phyloP scores from a whole-genome alignment of 2,113 vertebrate species.

The Peromyscus californicus region DNA sequence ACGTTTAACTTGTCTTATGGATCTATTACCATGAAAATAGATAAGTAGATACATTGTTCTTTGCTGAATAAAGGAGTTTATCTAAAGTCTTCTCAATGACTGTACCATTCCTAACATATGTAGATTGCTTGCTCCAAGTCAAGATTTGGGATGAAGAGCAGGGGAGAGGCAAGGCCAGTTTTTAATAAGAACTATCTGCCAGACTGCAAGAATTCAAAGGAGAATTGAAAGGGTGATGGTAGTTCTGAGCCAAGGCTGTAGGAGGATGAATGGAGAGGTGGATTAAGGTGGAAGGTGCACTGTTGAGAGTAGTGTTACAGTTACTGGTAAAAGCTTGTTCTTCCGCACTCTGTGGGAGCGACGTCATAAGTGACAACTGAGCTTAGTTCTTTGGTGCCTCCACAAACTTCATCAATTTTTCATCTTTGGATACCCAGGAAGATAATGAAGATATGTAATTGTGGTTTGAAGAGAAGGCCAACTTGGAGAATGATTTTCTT shows the following conservation, averaged over 20 bases:
- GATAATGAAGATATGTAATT: conserved; percentile 84
- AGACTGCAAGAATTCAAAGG: background rate
- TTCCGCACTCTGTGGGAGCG: background rate
- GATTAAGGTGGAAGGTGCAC: background rate
- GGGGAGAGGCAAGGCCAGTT: too few relatives aligned
- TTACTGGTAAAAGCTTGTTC: background rate
- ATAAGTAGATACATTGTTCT: background rate
- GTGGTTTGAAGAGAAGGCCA: conserved; percentile 92
- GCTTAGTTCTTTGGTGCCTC: conserved; percentile 91
- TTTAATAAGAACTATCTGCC: background rate
- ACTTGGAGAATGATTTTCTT: conserved; percentile 83
- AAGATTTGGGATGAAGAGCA: background rate
- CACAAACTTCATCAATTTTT: conserved; percentile 89
- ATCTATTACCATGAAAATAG: background rate
- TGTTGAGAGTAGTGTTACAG: conserved; percentile 51
- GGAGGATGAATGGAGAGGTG: background rate
- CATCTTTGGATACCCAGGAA: conserved; percentile 84
- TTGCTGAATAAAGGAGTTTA: background rate
- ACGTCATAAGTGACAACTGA: conserved; percentile 79
- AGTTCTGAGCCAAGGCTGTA: background rate
- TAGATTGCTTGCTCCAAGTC: background rate
- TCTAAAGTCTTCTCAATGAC: conserved; percentile 35
- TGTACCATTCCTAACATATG: background rate
- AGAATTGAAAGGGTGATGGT: background rate
- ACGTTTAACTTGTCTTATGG: conserved; percentile 23